Base-by-base conservation (phyloP, 1,140 invertebrate species). In the Drepana arcuata region DNA sequence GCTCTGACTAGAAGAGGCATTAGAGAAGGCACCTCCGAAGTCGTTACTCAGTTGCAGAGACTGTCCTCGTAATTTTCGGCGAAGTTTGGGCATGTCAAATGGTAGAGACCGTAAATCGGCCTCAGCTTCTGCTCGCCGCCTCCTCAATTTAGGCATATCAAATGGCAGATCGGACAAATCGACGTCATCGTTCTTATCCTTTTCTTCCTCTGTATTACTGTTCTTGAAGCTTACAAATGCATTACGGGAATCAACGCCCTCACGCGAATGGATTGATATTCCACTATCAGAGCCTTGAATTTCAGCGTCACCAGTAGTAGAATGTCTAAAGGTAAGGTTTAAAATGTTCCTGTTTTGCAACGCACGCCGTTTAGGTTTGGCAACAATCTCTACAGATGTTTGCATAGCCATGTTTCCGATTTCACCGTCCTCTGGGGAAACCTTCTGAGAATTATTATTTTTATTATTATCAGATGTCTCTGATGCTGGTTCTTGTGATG, bases 71-170 rank as follows among this genome's bases (percentile, higher is more conserved):
- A 92, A 79, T 45, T 92, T 86, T 16, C 93, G 85, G 32, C 92
- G 83, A 24, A 95, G 74, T 75, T 95, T 95, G 7, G 93, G 93
- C 92, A 95, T 95, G 67, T 95, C 93, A 62, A 95, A 95, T 10
- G 93, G 93, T 42, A 95, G 84, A 57, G 93, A 89, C 28, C 89
- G 85, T 1, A 94, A 78, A 60, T 94, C 92, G 7, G 92, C 89
- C 16, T 90, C 92, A 1, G 67, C 71, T 57, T 86, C 85, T 7
- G 86, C 70, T 43, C 92, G 86, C 67, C 90, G 87, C 28, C 93
- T 85, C 26, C 92, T 82, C 33, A 95, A 71, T 66, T 95, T 95
- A n/a, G 93, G 93, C 92, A 95, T 95, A 49, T 95, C 93, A 54
- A 95, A 95, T 0, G 93, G 93, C 38, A 95, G 84, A 78, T 93